Evolutionary conservation across 2,797 vertebrate genomes (phyloP).

Genomic region (Enteromius mattozi): DNA sequence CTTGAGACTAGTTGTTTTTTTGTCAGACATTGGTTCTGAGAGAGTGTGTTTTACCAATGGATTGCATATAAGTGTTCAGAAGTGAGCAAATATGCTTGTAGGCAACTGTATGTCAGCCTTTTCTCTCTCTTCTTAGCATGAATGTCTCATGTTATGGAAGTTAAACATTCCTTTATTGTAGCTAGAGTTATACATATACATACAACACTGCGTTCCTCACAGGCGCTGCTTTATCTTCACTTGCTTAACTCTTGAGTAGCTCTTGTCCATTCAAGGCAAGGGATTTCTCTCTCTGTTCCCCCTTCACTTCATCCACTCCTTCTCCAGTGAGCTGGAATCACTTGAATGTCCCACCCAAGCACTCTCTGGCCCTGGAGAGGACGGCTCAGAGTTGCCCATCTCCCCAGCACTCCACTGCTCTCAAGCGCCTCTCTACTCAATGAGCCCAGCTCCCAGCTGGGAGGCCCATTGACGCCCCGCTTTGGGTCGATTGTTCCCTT

Average conservation of each 20-base stretch:
- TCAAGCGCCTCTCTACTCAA: constrained; percentile 70
- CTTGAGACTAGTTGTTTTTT: neutral
- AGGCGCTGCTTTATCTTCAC: constrained; percentile 55
- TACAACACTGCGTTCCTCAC: constrained; percentile 61
- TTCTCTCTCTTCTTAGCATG: neutral
- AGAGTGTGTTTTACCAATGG: neutral
- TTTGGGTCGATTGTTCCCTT: constrained; percentile 79
- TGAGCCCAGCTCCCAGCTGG: constrained; percentile 79
- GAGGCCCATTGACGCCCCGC: constrained; percentile 79
- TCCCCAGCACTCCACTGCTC: constrained; percentile 67
- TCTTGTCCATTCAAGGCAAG: constrained; percentile 74
- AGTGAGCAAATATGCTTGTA: neutral
- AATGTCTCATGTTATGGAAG: neutral
- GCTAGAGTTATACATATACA: constrained; percentile 3
- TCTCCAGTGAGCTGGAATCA: constrained; percentile 79
- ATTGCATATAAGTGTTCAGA: neutral
- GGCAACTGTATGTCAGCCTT: neutral
- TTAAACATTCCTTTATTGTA: constrained; percentile 13
- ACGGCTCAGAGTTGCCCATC: constrained; percentile 73
- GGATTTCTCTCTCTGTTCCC: constrained; percentile 49
- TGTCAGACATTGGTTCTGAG: neutral
- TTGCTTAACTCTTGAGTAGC: constrained; percentile 66
- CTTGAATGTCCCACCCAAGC: constrained; percentile 78
- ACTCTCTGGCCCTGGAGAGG: constrained; percentile 73
- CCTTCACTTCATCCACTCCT: constrained; percentile 73